These are phyloP conservation scores for Noctua janthe DNA, from an alignment of 2,888 invertebrate genomes.

Conservation along the genomic window DNA sequence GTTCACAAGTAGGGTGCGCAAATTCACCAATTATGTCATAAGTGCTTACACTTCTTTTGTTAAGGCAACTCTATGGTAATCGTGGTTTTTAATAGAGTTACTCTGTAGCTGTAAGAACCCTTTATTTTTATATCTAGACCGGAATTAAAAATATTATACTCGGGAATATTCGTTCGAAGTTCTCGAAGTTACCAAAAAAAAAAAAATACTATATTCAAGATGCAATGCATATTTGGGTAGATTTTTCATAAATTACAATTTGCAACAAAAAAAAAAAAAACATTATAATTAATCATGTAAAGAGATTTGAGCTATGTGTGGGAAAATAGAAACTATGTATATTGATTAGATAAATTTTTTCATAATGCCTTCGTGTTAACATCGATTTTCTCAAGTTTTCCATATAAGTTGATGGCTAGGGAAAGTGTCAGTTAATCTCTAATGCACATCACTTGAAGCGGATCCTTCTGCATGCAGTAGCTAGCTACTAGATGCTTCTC, in stretches of 20 bases:
- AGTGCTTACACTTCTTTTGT: background rate
- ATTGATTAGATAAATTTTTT: slow-evolving; percentile 20
- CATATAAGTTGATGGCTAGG: slow-evolving; percentile 21
- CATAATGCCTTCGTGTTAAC: background rate
- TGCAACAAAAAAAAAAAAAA: background rate
- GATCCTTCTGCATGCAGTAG: background rate
- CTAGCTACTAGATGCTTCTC: background rate
- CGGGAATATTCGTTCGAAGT: background rate
- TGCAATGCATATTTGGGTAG: background rate
- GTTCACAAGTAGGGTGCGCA: slow-evolving; percentile 42
- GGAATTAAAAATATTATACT: background rate
- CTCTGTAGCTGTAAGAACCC: background rate
- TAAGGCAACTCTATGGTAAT: background rate
- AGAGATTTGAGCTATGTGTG: background rate
- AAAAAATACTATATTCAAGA: no score
- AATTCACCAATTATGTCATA: slow-evolving; percentile 7
- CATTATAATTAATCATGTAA: background rate
- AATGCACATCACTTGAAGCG: background rate
- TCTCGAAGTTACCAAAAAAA: background rate
- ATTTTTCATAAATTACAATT: background rate
- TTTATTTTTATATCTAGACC: background rate
- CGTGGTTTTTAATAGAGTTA: background rate
- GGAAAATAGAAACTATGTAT: slow-evolving; percentile 10
- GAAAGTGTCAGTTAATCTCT: slow-evolving; percentile 39
- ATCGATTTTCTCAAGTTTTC: slow-evolving; percentile 28